These are phyloP conservation scores for Formicarius rufipectus DNA, from an alignment of 2,113 vertebrate species.

Conservation along the genomic window DNA sequence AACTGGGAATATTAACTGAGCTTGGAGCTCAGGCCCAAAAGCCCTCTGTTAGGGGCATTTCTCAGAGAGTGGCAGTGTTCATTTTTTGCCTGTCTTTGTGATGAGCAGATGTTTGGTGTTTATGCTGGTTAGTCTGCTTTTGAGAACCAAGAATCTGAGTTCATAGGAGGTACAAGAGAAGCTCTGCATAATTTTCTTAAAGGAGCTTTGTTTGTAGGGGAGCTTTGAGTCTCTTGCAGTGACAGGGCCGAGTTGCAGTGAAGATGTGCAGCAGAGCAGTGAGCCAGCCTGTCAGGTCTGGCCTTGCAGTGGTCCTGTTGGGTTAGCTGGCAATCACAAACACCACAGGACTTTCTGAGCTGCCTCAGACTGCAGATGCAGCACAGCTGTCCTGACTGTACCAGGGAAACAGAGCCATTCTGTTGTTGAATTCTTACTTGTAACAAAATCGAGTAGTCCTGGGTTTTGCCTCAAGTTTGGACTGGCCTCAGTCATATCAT, in stretches of 20 bases:
- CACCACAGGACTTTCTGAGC: not conserved
- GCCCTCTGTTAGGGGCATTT: not conserved
- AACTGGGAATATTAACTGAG: not conserved
- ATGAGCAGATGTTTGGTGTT: not conserved
- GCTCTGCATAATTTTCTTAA: not conserved
- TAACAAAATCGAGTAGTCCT: not conserved
- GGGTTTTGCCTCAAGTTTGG: not conserved
- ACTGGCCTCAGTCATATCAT: not conserved
- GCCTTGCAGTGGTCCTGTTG: not conserved
- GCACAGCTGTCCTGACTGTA: not conserved
- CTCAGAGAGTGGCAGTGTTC: not conserved
- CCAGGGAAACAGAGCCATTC: not conserved
- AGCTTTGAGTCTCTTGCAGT: not conserved
- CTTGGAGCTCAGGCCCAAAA: not conserved
- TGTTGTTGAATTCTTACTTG: not conserved
- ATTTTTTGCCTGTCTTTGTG: not conserved
- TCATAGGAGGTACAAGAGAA: not conserved
- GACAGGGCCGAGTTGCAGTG: not conserved
- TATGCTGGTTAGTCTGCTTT: not conserved
- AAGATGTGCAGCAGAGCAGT: not conserved
- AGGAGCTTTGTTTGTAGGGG: not conserved
- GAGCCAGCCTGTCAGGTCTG: not conserved
- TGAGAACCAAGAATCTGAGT: not conserved
- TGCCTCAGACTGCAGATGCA: not conserved
- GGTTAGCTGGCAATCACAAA: not conserved